phyloP scores from a whole-genome alignment of 2,888 invertebrate genomes.

The Hydroisotoma schaefferi region DNA sequence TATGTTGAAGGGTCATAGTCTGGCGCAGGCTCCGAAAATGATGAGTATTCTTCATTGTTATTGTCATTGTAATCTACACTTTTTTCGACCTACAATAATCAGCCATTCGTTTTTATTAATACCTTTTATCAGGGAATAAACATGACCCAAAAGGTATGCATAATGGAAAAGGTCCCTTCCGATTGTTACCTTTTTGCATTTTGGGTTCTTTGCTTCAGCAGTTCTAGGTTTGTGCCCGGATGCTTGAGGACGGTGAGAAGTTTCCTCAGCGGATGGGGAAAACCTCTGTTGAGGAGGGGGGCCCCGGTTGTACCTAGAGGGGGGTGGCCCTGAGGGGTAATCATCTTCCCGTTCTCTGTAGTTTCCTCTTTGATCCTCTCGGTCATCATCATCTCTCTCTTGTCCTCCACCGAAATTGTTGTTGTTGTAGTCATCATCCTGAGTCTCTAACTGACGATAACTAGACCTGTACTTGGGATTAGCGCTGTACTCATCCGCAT shows the following conservation, averaged over 20 bases:
- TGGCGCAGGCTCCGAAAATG: constrained; percentile 40
- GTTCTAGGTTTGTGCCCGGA: constrained; percentile 33
- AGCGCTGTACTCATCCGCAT: constrained; percentile 22
- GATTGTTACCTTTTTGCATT: constrained; percentile 48
- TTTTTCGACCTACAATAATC: constrained; percentile 48
- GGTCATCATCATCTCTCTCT: background rate
- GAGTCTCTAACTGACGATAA: constrained; percentile 42
- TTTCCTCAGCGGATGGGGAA: constrained; percentile 38
- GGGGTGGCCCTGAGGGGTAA: constrained; percentile 9
- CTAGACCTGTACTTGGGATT: constrained; percentile 37
- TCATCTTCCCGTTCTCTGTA: constrained; percentile 17
- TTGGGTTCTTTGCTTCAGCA: constrained; percentile 46
- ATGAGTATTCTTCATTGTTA: constrained; percentile 28
- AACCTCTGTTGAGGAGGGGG: background rate
- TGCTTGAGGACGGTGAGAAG: constrained; percentile 38
- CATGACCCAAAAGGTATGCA: no score
- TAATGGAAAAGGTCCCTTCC: no score
- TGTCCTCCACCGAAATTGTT: constrained; percentile 16
- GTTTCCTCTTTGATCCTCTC: constrained; percentile 7
- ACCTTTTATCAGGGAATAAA: no score
- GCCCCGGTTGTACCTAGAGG: background rate
- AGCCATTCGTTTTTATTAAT: no score
- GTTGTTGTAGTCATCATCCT: constrained; percentile 35
- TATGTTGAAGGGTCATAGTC: constrained; percentile 47
- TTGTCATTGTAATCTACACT: constrained; percentile 45